These are phyloP conservation scores for Geotrupes spiniger DNA, from an alignment of 2,888 invertebrate species.

Conservation along the genomic window DNA sequence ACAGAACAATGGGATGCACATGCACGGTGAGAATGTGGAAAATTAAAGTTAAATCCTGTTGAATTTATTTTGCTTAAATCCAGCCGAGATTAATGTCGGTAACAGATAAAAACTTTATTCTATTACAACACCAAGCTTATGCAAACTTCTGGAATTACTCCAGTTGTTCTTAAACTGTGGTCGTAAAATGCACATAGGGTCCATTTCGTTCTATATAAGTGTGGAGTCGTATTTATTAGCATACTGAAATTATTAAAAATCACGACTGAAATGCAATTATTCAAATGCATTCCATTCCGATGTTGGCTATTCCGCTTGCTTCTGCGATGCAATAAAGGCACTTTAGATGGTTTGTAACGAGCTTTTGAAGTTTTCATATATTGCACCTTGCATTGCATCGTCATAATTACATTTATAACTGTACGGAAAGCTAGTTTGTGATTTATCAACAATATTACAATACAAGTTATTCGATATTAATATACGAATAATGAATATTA, in stretches of 20 bases:
- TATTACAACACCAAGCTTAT: constrained; percentile 10
- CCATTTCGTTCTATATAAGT: not conserved
- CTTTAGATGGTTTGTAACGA: no score
- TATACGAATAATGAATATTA: no score
- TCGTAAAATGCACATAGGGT: constrained; percentile 10
- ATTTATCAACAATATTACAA: no score
- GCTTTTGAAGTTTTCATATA: no score
- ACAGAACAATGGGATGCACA: no score
- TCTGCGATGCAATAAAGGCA: no score
- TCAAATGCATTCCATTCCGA: constrained; percentile 6
- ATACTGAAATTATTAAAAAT: constrained; percentile 9
- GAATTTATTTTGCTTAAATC: constrained; percentile 6
- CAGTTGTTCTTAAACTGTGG: constrained; percentile 9
- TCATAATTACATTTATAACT: no score
- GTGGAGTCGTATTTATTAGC: constrained; percentile 5
- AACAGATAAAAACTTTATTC: constrained; percentile 10
- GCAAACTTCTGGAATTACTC: constrained; percentile 7
- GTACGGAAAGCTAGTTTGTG: no score
- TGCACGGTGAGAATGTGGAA: not conserved
- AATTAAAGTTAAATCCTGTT: not conserved
- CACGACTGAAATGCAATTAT: constrained; percentile 15
- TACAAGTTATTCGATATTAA: no score
- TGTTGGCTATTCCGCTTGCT: no score
- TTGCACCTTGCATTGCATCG: no score
- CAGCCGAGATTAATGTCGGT: not conserved